Evolutionary conservation across 2,113 vertebrate species (phyloP).

Genomic region (Thryonomys swinderianus): DNA sequence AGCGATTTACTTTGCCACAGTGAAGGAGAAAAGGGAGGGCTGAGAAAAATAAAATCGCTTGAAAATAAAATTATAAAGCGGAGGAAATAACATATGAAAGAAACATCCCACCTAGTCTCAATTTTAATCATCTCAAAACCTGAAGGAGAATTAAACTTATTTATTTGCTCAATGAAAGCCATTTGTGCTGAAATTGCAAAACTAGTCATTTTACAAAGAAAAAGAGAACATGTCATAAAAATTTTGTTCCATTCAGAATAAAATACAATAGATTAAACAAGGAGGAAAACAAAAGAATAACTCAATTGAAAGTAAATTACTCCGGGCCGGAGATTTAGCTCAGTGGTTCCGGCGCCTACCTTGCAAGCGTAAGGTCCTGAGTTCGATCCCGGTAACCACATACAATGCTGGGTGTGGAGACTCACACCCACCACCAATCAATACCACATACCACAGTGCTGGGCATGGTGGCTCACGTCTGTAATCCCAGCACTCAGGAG

Average conservation of each 20-base stretch:
- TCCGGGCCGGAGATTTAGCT: too few relatives aligned
- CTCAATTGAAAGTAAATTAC: constrained; percentile 17
- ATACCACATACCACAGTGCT: too few relatives aligned
- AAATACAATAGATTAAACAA: constrained; percentile 47
- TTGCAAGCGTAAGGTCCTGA: too few relatives aligned
- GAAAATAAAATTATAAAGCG: constrained; percentile 76
- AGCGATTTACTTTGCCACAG: constrained; percentile 67
- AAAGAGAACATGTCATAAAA: constrained; percentile 44
- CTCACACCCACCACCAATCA: too few relatives aligned
- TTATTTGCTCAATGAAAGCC: constrained; percentile 65
- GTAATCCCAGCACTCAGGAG: too few relatives aligned
- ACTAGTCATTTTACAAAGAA: constrained; percentile 65
- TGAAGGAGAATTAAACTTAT: constrained; percentile 71
- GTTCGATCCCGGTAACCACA: too few relatives aligned
- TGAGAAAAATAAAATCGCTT: constrained; percentile 75
- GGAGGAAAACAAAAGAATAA: constrained; percentile 40
- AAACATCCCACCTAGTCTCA: constrained; percentile 66
- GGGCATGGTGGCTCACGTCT: too few relatives aligned
- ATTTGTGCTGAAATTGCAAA: constrained; percentile 75
- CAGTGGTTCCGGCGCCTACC: too few relatives aligned
- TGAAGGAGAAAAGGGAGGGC: constrained; percentile 16
- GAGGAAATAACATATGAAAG: constrained; percentile 69
- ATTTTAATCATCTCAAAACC: constrained; percentile 74
- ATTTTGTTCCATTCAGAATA: constrained; percentile 6
- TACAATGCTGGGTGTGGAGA: too few relatives aligned